Base-by-base conservation (phyloP, 2,888 invertebrate species). In the Morpho helenor region DNA sequence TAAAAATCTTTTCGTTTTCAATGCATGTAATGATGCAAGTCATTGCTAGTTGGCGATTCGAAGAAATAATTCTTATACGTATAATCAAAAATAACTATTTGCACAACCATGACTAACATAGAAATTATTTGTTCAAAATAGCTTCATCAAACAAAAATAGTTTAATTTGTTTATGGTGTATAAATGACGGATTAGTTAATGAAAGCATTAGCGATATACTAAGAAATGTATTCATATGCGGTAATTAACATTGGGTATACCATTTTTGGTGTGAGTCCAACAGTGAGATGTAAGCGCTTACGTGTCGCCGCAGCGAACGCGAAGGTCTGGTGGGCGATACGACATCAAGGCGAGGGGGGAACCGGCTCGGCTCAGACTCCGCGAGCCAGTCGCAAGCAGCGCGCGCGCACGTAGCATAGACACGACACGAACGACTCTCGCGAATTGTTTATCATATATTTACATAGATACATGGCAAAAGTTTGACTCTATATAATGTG, bases 381-480 rank as follows among this genome's bases (percentile, higher is more conserved):
- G 88, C 84, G 87, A 80, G 85, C 71, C 82, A 82, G 83, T 87
- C 81, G 88, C 83, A 72, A 79, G 75, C 75, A 73, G 80, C 84
- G 88, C 88, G 80, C 87, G 87, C 86, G 82, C 85, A 77, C 74
- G 49, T 49, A 62, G 71, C 47, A 82, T 83, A 82, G 78, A 74
- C 62, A 76, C 87, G 87, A 87, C 71, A 82, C 89, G 89, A 89
- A 89, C 89, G 87, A 88, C 84, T 81, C 86, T 82, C 89, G 87
- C 87, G 86, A 84, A 65, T 65, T 70, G 73, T 77, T 71, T 74
- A 61, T 55, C 54, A 50, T 75, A 72, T 70, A 60, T 57, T 58
- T 64, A 61, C 67, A 62, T 49, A 59, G 71, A 68, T 85, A 78
- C 77, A 84, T 81, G 88, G 87, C 88, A 85, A 79, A 65, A 70